phyloP scores from a whole-genome alignment of 2,113 vertebrate genomes.

The Ageneiosus marmoratus region DNA sequence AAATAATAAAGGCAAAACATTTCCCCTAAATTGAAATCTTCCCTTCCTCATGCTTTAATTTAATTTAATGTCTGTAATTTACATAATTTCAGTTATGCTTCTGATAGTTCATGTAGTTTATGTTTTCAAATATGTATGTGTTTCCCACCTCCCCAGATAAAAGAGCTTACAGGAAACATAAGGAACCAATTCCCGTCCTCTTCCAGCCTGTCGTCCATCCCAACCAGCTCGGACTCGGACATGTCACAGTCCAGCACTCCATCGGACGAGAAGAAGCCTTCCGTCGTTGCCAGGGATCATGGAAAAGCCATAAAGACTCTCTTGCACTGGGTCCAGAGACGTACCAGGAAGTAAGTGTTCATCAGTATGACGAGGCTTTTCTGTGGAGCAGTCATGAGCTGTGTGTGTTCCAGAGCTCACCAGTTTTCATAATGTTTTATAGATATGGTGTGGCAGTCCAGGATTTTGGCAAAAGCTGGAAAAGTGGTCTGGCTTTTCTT shows the following conservation, averaged over 20 bases:
- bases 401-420: neutral
- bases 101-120: neutral
- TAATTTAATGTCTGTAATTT: neutral
- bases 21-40: neutral
- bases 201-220: conserved; percentile 88
- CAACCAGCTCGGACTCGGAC: conserved; percentile 87
- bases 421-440: neutral
- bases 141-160: conserved; percentile 79
- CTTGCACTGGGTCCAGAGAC: conserved; percentile 91
- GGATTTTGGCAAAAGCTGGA: conserved; percentile 93
- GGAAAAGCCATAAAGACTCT: conserved; percentile 88
- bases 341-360: conserved; percentile 85
- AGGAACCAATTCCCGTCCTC: conserved; percentile 86
- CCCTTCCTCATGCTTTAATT: neutral
- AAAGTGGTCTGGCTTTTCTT: conserved; percentile 91
- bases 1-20: neutral
- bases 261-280: conserved; percentile 71
- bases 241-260: conserved; percentile 80
- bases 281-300: conserved; percentile 79
- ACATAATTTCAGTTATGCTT: neutral
- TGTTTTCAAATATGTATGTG: conserved; percentile 38
- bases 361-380: neutral
- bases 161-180: conserved; percentile 94
- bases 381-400: neutral
- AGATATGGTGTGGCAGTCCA: conserved; percentile 93